Conservation (phyloP, 2,888 invertebrate genomes). For the Harpalus rufipes region DNA sequence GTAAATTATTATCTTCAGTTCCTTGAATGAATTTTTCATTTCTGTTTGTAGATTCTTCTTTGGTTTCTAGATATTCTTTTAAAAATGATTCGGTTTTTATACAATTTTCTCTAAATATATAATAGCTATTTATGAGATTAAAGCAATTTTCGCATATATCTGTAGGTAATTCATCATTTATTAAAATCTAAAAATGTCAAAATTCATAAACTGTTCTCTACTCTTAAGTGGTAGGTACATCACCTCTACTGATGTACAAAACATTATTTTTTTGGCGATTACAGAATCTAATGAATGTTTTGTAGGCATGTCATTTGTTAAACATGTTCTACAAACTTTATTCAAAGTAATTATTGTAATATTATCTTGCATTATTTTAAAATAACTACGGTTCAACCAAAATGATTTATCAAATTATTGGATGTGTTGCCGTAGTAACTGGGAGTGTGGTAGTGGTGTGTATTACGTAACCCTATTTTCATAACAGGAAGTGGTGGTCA, state of each 20-base stretch:
- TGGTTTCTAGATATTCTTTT: constrained; percentile 49
- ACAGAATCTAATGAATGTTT: constrained; percentile 58
- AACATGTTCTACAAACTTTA: constrained; percentile 68
- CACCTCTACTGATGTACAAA: constrained; percentile 67
- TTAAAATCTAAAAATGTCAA: constrained; percentile 30
- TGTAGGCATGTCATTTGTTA: constrained; percentile 59
- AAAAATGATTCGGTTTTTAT: constrained; percentile 45
- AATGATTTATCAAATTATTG: constrained; percentile 7
- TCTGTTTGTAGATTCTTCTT: background rate
- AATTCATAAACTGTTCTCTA: constrained; percentile 44
- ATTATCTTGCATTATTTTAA: constrained; percentile 2
- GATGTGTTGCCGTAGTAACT: constrained; percentile 9
- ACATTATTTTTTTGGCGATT: constrained; percentile 52
- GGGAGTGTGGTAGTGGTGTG: background rate
- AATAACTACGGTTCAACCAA: background rate
- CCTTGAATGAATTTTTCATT: constrained; percentile 31
- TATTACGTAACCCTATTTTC: constrained; percentile 1
- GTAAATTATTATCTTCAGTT: constrained; percentile 17
- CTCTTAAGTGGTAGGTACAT: constrained; percentile 5
- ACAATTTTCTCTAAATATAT: constrained; percentile 25
- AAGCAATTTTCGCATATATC: constrained; percentile 58
- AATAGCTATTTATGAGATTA: constrained; percentile 51
- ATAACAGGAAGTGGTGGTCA: no score
- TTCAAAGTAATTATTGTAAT: constrained; percentile 56
- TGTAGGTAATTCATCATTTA: constrained; percentile 35